These are phyloP conservation scores for Hypotaenidia philippensis DNA, from an alignment of 2,797 vertebrate species.

Conservation along the genomic window DNA sequence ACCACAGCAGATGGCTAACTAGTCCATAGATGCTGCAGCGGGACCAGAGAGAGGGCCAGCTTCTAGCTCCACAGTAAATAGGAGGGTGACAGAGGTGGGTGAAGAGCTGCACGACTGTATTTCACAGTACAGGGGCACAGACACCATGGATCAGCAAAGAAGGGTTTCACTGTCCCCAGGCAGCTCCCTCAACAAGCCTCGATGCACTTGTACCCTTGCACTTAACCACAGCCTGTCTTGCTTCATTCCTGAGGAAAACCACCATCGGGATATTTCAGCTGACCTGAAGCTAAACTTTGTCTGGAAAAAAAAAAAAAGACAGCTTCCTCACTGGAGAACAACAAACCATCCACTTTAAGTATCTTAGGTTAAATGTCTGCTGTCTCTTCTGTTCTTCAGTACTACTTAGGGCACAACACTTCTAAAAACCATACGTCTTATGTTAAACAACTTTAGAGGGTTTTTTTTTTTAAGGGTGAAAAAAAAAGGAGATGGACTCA, in stretches of 20 bases:
- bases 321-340: not conserved
- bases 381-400: not conserved
- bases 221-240: not conserved
- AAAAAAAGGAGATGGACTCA: not conserved
- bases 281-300: conserved; percentile 1
- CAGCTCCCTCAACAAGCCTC: not conserved
- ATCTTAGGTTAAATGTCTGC: not conserved
- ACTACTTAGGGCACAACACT: not conserved
- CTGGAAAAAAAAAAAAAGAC: not conserved
- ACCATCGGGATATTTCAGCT: not conserved
- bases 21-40: not conserved
- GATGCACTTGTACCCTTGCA: not conserved
- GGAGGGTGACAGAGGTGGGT: fast-evolving
- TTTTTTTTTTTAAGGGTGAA: not conserved
- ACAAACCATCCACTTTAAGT: not conserved
- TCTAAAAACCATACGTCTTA: not conserved
- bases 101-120: not conserved
- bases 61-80: not conserved
- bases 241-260: not conserved
- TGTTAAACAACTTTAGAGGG: not conserved
- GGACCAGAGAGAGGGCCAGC: not conserved
- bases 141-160: not conserved
- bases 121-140: not conserved
- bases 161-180: not conserved
- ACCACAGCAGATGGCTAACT: not conserved